A percentile compares a stretch with the other conserved stretches of the same genome.
These are phyloP conservation scores for Tiaroga cobitis DNA, from an alignment of 2,797 vertebrate species.

Conservation along the genomic window DNA sequence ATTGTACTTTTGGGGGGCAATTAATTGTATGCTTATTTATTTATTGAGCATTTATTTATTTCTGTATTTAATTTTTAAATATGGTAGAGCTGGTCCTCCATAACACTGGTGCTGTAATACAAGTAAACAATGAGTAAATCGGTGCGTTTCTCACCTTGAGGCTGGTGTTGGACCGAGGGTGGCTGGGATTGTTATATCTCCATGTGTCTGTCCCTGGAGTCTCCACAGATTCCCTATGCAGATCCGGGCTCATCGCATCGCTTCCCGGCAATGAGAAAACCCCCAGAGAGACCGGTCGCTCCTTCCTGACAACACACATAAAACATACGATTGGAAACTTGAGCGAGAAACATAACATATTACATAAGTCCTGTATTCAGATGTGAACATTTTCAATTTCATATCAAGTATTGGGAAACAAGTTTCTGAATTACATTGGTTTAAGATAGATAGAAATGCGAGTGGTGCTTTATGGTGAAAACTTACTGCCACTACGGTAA, in stretches of 20 bases:
- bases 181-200: constrained; percentile 90
- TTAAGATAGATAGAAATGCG: background rate
- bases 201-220: constrained; percentile 86
- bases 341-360: background rate
- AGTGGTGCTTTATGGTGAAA: background rate
- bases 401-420: background rate
- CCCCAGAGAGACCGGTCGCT: constrained; percentile 92
- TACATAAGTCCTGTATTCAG: background rate
- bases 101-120: too few species aligned
- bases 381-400: background rate
- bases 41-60: too few species aligned
- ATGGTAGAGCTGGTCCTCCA: too few species aligned
- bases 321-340: background rate
- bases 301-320: constrained; percentile 81
- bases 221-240: constrained; percentile 82
- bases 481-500: background rate
- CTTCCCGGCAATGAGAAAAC: constrained; percentile 87
- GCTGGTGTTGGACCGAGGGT: constrained; percentile 90
- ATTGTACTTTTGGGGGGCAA: too few species aligned
- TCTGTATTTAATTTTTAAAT: too few species aligned
- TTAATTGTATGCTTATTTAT: too few species aligned
- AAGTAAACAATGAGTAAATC: too few species aligned
- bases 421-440: background rate
- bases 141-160: constrained; percentile 82
- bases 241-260: constrained; percentile 86